A percentile compares a stretch with the other conserved stretches of the same genome.
phyloP scores from a whole-genome alignment of 2,888 invertebrate species.

The Amorpha juglandis region DNA sequence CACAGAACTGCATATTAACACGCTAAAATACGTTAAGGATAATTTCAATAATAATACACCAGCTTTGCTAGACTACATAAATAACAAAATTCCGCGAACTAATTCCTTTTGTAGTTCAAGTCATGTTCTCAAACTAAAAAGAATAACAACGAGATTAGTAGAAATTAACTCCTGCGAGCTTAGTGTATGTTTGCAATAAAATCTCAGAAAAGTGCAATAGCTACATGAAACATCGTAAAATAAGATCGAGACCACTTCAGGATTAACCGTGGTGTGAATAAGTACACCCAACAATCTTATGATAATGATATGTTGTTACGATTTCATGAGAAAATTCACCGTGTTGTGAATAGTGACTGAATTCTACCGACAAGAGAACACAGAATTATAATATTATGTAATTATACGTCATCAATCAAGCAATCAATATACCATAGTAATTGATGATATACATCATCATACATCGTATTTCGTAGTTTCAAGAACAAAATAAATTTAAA shows the following conservation, averaged over 20 bases:
- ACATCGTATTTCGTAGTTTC: no score
- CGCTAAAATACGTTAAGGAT: not conserved
- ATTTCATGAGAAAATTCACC: no score
- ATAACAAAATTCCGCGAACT: not conserved
- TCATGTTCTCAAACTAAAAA: not conserved
- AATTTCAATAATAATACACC: not conserved
- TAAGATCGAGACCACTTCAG: not conserved
- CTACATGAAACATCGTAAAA: constrained; percentile 1
- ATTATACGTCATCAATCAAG: no score
- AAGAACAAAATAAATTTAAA: no score
- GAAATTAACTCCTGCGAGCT: constrained; percentile 1
- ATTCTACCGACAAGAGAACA: no score
- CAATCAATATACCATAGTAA: no score
- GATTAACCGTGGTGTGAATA: not conserved
- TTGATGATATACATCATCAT: no score
- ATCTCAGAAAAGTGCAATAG: not conserved
- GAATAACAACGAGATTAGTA: constrained; percentile 2
- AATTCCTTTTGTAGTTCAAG: constrained; percentile 2
- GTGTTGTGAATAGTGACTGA: no score
- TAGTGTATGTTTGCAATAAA: not conserved
- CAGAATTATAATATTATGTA: no score
- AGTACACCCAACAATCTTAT: not conserved
- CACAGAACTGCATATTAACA: no score
- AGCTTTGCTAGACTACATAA: not conserved
- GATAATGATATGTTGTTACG: no score